Evolutionary conservation across 2,797 vertebrate genomes (phyloP), one percentile per base, ranked within the genome.

Genomic region (Hephaestus fuliginosus): DNA sequence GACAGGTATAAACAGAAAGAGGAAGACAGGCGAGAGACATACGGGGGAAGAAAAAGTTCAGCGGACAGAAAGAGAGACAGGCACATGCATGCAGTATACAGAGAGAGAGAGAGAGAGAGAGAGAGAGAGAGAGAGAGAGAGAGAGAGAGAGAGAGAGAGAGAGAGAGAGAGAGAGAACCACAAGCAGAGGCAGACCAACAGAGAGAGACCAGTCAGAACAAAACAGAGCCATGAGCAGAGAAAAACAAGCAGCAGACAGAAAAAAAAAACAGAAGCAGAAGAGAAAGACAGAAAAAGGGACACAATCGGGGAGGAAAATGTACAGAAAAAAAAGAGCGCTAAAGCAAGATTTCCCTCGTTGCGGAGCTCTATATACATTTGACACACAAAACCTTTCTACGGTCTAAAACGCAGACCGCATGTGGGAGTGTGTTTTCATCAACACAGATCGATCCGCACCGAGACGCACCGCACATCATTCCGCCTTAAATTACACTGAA

Each of bases 161-260:
- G 44, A 55, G 65, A 74, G 49, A 68, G 22, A 28, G 52, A 48
- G 14, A 41, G 60, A 33, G 0, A 33, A 33, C 30, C 30, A 33
- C 30, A 33, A 33, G 30, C 30, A 39, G 36, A 55, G 53, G 73
- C 58, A 30, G 61, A 82, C 14, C 14, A 9, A 55, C 49, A 70
- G 70, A 67, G 70, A 67, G 56, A 80, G 72, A 64, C 18, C 46
- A 30, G 60, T 67, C 63, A 52, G 69, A 78, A 57, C 53, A 63
- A 80, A 63, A 75, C 39, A 49, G 67, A 86, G 43, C 64, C 72
- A 52, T 30, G 63, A 66, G 46, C 56, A 62, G 51, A 63, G 51
- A 66, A 39, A 70, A 62, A 57, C 18, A 78, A 25, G 11, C 65
- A 64, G 63, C 20, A 63, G 36, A 76, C 41, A 60, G 43, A 30